phyloP scores from a whole-genome alignment of 1,140 invertebrate genomes.

The Megalopta genalis region DNA sequence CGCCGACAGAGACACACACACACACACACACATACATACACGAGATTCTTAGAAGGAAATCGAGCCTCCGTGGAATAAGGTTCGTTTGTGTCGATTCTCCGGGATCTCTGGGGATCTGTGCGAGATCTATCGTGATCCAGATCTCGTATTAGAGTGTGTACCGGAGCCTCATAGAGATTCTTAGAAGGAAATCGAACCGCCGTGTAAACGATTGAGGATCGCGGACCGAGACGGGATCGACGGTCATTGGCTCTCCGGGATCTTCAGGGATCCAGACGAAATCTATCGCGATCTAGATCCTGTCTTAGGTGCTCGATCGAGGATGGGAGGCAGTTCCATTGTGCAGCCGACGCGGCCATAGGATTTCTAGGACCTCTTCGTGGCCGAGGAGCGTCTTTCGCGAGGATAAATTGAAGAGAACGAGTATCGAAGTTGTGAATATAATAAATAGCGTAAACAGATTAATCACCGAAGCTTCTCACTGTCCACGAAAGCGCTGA shows the following conservation, averaged over 20 bases:
- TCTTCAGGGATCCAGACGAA: background rate
- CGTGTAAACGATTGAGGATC: slow-evolving; percentile 4
- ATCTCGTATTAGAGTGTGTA: too few relatives aligned
- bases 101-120: too few relatives aligned
- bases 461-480: too few relatives aligned
- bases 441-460: too few relatives aligned
- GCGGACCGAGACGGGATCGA: background rate
- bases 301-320: background rate
- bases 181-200: too few relatives aligned
- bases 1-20: too few relatives aligned
- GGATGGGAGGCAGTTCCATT: background rate
- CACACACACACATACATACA: background rate
- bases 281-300: background rate
- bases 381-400: background rate
- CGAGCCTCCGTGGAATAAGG: background rate
- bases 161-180: too few relatives aligned
- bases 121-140: too few relatives aligned
- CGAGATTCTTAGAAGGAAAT: background rate
- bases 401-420: too few relatives aligned
- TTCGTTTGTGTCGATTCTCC: too few relatives aligned
- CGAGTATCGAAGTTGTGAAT: too few relatives aligned
- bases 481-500: too few relatives aligned
- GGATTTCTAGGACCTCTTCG: background rate
- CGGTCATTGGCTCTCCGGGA: slow-evolving; percentile 15
- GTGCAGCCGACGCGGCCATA: background rate